Base-by-base conservation (phyloP, 2,888 invertebrate species). In the Molorchus minor region DNA sequence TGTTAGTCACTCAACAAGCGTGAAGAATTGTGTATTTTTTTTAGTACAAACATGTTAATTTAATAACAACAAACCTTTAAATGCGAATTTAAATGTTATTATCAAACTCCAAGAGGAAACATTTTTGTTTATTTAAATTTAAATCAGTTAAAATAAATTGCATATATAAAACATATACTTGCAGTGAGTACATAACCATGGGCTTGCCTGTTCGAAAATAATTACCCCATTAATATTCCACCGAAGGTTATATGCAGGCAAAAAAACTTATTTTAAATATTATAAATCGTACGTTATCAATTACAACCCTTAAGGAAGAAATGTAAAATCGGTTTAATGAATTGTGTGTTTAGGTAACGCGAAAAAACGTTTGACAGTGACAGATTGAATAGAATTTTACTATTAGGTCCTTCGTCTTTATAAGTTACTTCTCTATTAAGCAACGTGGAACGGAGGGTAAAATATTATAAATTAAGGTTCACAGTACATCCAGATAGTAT, bases 281-380 rank as follows among this genome's bases (percentile, higher is more conserved):
- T 49, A 49, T 38, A 36, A 49, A 49, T 49, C 10, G 36, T 38
- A 38, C 25, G 16, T 19, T 25, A 49, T 49, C 47, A 10, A 36
- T 49, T 38, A 49, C 45, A 21, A 40, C 29, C 10, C 38, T 29
- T 20, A n/a, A 68, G 68, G 68, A 64, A 62, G 56, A 58, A 66
- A 72, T 71, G 71, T 67, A 70, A 72, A 71, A 59, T 69, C 61
- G 67, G n/a, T 64, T 62, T 67, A 73, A 71, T 71, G 70, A 68
- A 62, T 65, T 76, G 72, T 75, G 61, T 73, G 68, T 71, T 74
- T 76, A 72, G 62, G 65, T 67, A 70, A 70, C 57, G 40, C 58
- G 56, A n/a, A 35, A 19, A 20, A 15, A 54, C 47, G 33, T 41
- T 30, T 60, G 75, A 75, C 75, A 70, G 71, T 75, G 76, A 77